A percentile compares a stretch with the other conserved stretches of the same genome.
phyloP scores from a whole-genome alignment of 2,797 vertebrate species.

The Ataeniobius toweri region DNA sequence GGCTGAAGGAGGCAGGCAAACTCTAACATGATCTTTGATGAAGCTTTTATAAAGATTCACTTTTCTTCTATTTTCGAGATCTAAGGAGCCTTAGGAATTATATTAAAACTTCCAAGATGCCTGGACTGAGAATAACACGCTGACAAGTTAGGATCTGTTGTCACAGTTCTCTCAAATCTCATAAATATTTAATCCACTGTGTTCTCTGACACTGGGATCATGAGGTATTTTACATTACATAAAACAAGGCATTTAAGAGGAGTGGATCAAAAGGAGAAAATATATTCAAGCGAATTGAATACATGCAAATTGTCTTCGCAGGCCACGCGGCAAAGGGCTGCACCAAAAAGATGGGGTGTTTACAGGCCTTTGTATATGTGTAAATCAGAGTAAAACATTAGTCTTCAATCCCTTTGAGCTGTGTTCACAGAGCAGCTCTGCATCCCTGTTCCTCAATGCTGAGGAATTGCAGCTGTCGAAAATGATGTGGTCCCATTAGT shows the following conservation, averaged over 20 bases:
- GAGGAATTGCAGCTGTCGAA: slow-evolving; percentile 72
- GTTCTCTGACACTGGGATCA: slow-evolving; percentile 36
- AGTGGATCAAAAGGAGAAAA: slow-evolving; percentile 8
- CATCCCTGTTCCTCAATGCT: slow-evolving; percentile 66
- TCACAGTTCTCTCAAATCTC: slow-evolving; percentile 50
- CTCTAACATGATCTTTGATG: slow-evolving; percentile 39
- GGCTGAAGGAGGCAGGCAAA: slow-evolving; percentile 37
- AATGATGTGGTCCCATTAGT: slow-evolving; percentile 72
- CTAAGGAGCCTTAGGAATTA: slow-evolving; percentile 42
- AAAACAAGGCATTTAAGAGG: slow-evolving; percentile 23
- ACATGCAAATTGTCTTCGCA: slow-evolving; percentile 23
- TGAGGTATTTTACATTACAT: slow-evolving; percentile 31
- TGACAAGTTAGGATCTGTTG: slow-evolving; percentile 52
- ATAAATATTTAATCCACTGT: slow-evolving; percentile 48
- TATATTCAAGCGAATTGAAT: background rate
- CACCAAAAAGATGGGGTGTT: slow-evolving; percentile 43
- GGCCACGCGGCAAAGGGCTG: slow-evolving; percentile 13
- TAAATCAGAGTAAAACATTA: slow-evolving; percentile 67
- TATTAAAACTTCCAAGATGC: slow-evolving; percentile 47
- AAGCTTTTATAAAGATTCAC: slow-evolving; percentile 66
- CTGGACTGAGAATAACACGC: slow-evolving; percentile 46
- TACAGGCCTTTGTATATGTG: slow-evolving; percentile 59
- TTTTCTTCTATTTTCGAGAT: slow-evolving; percentile 45
- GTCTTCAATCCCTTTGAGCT: slow-evolving; percentile 62
- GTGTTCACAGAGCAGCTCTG: slow-evolving; percentile 47